Evolutionary conservation across 2,888 invertebrate species (phyloP), one percentile per base, ranked within the genome.

Genomic region (Siphonodentalium dalli): DNA sequence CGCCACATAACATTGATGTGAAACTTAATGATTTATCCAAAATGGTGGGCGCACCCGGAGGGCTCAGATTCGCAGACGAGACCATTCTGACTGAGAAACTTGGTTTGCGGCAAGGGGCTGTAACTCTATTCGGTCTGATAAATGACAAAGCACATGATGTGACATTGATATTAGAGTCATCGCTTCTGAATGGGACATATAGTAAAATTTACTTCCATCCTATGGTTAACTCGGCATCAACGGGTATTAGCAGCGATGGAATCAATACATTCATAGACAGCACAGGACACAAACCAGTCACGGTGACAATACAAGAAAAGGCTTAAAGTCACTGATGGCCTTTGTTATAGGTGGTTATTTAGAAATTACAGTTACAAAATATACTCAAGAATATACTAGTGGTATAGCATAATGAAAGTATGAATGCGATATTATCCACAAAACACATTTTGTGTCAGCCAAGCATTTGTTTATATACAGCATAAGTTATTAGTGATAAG

Each of bases 41-140:
- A 56, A 59, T 69, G 46, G 61, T 78, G 6, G 69, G 70, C 6
- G 75, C 74, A 4, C 49, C 70, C 24, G 78, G 80, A 21, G 79
- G 79, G 24, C 63, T 82, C 9, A 61, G 81, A 42, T 75, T 82
- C 52, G 80, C 78, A 6, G 78, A 78, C 50, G 79, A 78, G 45
- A 45, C 61, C 8, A 49, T 72, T 4, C 58, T 82, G 48, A 46
- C 54, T 8, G 74, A 78, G 24, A 74, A 69, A 29, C 68, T 82
- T 8, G 80, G 80, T 6, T 70, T 82, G 5, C 68, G 54, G 37
- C 79, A 80, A 54, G 82, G 82, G 2, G 71, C 77, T 47, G 80
- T 82, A 9, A 76, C 80, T 3, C 57, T 79, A 15, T 77, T 75
- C 61, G 80, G 79, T 7, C 66, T 82, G 15, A 65, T 77, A 20